Evolutionary conservation across 2,888 invertebrate genomes (phyloP), one percentile per base, ranked within the genome.

Genomic region (Cheilosia variabilis): DNA sequence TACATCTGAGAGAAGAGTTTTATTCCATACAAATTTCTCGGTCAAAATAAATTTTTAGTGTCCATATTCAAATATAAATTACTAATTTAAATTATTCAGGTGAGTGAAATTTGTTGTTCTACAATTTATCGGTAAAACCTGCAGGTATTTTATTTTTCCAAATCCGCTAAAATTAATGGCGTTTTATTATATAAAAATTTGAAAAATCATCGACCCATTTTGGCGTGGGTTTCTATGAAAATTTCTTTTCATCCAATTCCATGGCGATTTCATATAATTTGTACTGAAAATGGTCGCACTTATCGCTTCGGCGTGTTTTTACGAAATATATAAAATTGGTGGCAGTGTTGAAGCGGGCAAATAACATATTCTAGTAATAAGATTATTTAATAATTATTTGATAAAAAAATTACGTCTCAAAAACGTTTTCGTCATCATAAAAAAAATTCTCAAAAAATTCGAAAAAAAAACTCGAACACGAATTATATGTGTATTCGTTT

Each of bases 91-190:
- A 86, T 86, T 86, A 76, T 71, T 80, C 88, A 87, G 89, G 89
- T 89, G 88, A 89, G 89, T 89, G 84, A 87, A 88, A 89, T 87
- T 65, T 87, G 81, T 84, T 79, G n/a, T 88, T 88, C 89, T 88
- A 89, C 76, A 82, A 88, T 77, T 78, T 79, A 60, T 73, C 68
- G 73, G 62, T 69, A 87, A 89, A 88, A 84, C 87, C 87, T 86
- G 82, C 75, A 79, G 87, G 83, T 89, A 88, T 88, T 88, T 89
- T 89, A 88, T 89, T 89, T 89, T 88, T 53, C 45, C 78, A 68
- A 87, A 79, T 73, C 87, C 82, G 79, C 53, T 87, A 88, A 89
- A 89, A 89, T 89, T 88, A 77, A 79, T 86, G 76, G 66, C 72
- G 78, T 87, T 87, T 89, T 88, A 88, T 87, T 87, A 87, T 87